Conservation (phyloP, 2,888 invertebrate genomes). For the Cryptocephalus primarius region DNA sequence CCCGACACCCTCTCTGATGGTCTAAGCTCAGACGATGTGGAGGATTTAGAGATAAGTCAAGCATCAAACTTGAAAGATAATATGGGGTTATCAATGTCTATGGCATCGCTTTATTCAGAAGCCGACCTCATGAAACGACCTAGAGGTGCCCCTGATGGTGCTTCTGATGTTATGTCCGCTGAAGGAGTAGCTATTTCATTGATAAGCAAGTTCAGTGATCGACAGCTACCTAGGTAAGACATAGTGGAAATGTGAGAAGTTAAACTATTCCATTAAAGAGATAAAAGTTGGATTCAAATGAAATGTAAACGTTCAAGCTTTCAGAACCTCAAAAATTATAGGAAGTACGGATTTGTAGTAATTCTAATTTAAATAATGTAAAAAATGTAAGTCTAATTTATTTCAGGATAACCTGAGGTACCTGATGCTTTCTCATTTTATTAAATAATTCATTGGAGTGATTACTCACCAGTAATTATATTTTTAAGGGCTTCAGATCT, state of each 20-base stretch:
- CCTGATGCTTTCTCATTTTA: background rate
- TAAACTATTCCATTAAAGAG: background rate
- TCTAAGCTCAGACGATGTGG: constrained; percentile 39
- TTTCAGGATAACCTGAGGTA: too few relatives aligned
- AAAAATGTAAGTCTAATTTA: too few relatives aligned
- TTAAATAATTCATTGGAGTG: too few relatives aligned
- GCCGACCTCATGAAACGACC: constrained; percentile 37
- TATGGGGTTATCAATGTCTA: constrained; percentile 47
- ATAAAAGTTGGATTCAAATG: too few relatives aligned
- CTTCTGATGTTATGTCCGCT: constrained; percentile 51
- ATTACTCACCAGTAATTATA: background rate
- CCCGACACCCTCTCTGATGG: constrained; percentile 37
- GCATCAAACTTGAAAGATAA: constrained; percentile 37
- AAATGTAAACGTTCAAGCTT: too few relatives aligned
- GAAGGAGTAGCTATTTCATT: constrained; percentile 70
- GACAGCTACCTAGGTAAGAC: constrained; percentile 51
- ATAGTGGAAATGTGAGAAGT: background rate
- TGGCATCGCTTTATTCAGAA: constrained; percentile 53
- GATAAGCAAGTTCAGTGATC: constrained; percentile 64
- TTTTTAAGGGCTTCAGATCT: constrained; percentile 56
- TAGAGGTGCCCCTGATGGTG: constrained; percentile 38
- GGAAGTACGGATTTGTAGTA: too few relatives aligned
- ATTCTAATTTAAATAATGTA: too few relatives aligned
- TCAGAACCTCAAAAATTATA: too few relatives aligned
- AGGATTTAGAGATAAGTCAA: constrained; percentile 42